Evolutionary conservation across 1,140 invertebrate genomes (phyloP).

Genomic region (Cylas formicarius): DNA sequence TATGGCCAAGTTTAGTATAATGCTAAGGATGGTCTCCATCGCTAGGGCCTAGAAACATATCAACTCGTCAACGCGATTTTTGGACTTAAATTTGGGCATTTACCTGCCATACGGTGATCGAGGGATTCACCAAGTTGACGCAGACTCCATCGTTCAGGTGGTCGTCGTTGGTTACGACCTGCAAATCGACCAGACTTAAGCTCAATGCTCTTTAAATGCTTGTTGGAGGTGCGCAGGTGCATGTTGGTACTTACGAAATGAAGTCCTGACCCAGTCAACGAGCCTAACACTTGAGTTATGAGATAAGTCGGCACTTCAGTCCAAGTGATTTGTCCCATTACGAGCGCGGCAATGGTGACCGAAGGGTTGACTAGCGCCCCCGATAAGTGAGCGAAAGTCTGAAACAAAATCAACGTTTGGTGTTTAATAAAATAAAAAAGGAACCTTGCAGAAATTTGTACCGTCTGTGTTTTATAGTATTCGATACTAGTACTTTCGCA

Average conservation of each 20-base stretch:
- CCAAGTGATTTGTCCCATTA: conserved; percentile 57
- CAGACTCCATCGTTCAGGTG: conserved; percentile 17
- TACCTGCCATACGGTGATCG: conserved; percentile 27
- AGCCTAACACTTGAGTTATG: conserved; percentile 62
- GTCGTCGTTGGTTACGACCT: conserved; percentile 27
- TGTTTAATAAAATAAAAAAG: conserved; percentile 5
- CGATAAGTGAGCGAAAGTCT: conserved; percentile 63
- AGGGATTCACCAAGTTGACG: conserved; percentile 11
- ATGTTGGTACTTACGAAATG: conserved; percentile 45
- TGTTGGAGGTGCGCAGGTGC: too few relatives aligned
- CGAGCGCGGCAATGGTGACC: conserved; percentile 60
- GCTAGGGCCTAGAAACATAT: conserved; percentile 40
- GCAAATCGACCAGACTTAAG: conserved; percentile 13
- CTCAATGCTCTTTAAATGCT: too few relatives aligned
- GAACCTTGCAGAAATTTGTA: too few relatives aligned
- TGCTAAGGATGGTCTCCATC: conserved; percentile 42
- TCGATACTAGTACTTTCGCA: too few relatives aligned
- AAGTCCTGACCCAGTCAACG: conserved; percentile 56
- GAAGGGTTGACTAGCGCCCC: conserved; percentile 72
- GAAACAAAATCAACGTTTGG: conserved; percentile 36
- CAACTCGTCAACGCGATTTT: too few relatives aligned
- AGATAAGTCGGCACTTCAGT: conserved; percentile 60
- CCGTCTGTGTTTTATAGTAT: too few relatives aligned
- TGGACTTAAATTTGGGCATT: conserved; percentile 1
- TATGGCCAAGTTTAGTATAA: conserved; percentile 43